These are phyloP conservation scores for Tiphia femorata DNA, from an alignment of 2,888 invertebrate genomes.

Conservation along the genomic window DNA sequence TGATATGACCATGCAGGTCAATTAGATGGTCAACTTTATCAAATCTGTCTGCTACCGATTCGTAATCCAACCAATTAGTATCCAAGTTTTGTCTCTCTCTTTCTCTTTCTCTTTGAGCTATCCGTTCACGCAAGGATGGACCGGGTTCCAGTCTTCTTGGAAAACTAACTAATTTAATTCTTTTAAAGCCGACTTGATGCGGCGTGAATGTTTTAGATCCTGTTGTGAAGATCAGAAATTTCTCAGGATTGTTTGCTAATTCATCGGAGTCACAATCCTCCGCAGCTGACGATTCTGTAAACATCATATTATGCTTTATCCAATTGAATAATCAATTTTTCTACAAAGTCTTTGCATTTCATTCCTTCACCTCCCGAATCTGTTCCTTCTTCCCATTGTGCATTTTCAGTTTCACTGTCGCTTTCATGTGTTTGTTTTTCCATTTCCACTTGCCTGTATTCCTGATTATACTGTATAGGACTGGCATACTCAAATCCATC, in stretches of 20 bases:
- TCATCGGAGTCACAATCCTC: conserved; percentile 67
- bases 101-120: conserved; percentile 73
- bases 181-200: conserved; percentile 86
- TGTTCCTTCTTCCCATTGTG: conserved; percentile 57
- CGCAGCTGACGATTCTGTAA: conserved; percentile 54
- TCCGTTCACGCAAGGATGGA: conserved; percentile 76
- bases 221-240: conserved; percentile 85
- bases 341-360: no score
- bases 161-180: conserved; percentile 79
- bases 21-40: conserved; percentile 85
- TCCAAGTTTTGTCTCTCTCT: conserved; percentile 71
- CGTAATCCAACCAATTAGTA: conserved; percentile 78
- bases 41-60: conserved; percentile 77
- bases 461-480: conserved; percentile 75
- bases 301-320: no score
- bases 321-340: no score
- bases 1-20: conserved; percentile 87
- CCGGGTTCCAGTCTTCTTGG: conserved; percentile 79
- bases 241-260: conserved; percentile 73
- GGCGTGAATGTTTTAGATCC: conserved; percentile 88
- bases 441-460: conserved; percentile 73
- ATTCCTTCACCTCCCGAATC: conserved; percentile 54
- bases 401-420: conserved; percentile 58
- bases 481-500: conserved; percentile 71
- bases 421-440: conserved; percentile 59